Base-by-base conservation (phyloP, 1,140 invertebrate genomes). In the Ostrea edulis region DNA sequence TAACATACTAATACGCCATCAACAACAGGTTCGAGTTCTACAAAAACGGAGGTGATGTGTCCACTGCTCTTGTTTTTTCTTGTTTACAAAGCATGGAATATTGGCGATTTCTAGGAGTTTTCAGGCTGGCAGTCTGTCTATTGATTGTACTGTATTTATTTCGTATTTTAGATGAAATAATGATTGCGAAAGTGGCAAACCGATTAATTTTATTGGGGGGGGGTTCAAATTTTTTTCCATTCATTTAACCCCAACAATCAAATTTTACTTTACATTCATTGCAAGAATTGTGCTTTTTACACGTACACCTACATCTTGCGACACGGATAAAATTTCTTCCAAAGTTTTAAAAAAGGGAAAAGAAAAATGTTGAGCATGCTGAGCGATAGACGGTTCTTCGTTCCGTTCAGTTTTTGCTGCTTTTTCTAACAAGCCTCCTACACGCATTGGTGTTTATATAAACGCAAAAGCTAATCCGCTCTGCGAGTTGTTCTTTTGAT, bases 401-500 rank as follows among this genome's bases (percentile, higher is more conserved):
- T 77, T 29, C 25, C 9, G 68, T 77, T 7, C 68, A 11, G 68
- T 77, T 77, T 77, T 77, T 77, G 68, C 68, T 77, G 68, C 68
- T 35, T 77, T 77, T 77, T 29, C 25, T 77, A 77, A 77, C 68
- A 77, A 77, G 68, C 22, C 68, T 77, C 68, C 68, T 77, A 77
- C 68, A 77, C 68, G 22, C 29, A 14, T 29, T 77, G 68, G 68
- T 77, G 68, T 77, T 77, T 77, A 77, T 77, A 77, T 25, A 77
- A 77, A 77, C 68, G 68, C 68, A 77, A 25, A 77, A 77, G 68
- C 68, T 77, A 77, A 77, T 77, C 68, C 68, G 68, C 68, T 77
- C 68, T 77, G 68, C 68, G 29, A 77, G 68, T 77, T 77, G 68
- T 77, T 77, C 68, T 77, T 77, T 77, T 77, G 68, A 77, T 77